Conservation (phyloP, 1,140 invertebrate species). For the Bombus breviceps region DNA sequence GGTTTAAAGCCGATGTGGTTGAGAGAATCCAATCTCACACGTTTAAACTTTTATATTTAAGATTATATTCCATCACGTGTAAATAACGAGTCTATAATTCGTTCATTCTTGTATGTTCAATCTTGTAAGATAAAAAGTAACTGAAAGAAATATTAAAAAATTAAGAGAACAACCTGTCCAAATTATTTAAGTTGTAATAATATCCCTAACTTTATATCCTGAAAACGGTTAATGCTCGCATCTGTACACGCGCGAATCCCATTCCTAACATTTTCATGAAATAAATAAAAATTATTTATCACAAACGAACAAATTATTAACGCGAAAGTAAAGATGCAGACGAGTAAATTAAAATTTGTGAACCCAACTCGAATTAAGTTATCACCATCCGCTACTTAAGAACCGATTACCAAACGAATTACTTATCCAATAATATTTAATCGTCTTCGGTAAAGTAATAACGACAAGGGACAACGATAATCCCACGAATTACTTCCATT, state of each 20-base stretch:
- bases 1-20: slow-evolving; percentile 34
- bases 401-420: slow-evolving; percentile 10
- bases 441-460: slow-evolving; percentile 2
- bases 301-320: not conserved
- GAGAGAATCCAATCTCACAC: slow-evolving; percentile 13
- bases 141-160: not conserved
- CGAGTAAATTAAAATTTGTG: not conserved
- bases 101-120: not conserved
- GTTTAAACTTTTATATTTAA: not conserved
- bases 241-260: too few relatives aligned
- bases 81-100: not conserved
- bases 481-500: slow-evolving; percentile 8
- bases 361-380: not conserved
- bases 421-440: not conserved
- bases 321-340: not conserved
- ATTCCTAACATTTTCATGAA: not conserved
- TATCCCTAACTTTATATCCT: not conserved
- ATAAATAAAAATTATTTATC: not conserved
- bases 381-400: not conserved
- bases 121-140: not conserved
- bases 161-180: not conserved
- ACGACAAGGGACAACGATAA: not conserved
- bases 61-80: not conserved
- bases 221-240: not conserved
- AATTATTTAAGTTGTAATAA: not conserved